Conservation (phyloP, 2,797 vertebrate genomes). For the Mycteria americana region DNA sequence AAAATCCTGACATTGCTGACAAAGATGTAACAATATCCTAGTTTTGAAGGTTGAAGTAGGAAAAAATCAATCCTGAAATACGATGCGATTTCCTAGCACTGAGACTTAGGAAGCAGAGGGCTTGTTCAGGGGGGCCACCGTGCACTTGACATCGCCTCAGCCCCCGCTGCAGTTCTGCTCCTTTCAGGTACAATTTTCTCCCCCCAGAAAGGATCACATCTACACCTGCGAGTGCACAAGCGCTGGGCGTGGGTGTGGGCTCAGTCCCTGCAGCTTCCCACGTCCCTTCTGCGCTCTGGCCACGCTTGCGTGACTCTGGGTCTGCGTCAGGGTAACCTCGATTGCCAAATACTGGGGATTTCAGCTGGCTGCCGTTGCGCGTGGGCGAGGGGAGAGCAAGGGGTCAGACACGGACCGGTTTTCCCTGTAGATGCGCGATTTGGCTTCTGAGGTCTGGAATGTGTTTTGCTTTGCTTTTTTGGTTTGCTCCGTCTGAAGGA, state of each 20-base stretch:
- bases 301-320: background rate
- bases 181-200: background rate
- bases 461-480: background rate
- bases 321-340: background rate
- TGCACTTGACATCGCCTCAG: background rate
- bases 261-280: background rate
- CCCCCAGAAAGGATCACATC: background rate
- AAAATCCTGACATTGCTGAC: background rate
- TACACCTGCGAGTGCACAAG: background rate
- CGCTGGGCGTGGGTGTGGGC: background rate
- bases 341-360: background rate
- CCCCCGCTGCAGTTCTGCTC: background rate
- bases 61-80: slow-evolving; percentile 30
- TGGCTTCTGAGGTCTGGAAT: background rate
- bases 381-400: background rate
- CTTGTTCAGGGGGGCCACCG: background rate
- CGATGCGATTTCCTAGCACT: background rate
- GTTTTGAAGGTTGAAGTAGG: background rate
- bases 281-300: background rate
- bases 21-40: background rate
- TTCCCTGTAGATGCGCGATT: background rate
- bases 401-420: background rate
- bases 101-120: background rate
- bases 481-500: background rate
- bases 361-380: background rate